Conservation (phyloP, 2,797 vertebrate genomes). For the Alosa sapidissima region DNA sequence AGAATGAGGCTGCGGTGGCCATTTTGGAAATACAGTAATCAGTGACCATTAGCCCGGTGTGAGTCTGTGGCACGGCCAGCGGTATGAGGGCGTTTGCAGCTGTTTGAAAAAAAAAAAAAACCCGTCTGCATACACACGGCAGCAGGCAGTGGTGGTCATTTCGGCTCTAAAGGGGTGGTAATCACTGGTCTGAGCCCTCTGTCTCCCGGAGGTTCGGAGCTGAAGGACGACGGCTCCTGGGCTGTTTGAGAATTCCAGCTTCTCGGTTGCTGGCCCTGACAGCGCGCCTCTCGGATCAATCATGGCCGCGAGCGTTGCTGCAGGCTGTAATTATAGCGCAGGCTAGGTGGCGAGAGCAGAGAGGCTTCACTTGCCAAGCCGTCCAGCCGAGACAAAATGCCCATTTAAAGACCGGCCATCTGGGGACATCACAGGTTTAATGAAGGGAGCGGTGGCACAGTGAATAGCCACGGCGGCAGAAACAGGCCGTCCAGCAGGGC, state of each 20-base stretch:
- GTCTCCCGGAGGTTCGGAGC: not conserved
- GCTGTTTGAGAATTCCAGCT: not conserved
- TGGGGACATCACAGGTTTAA: slow-evolving; percentile 21
- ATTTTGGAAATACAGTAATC: slow-evolving; percentile 23
- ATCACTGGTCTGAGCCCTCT: not conserved
- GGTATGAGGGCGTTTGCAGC: not conserved
- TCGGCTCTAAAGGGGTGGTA: not conserved
- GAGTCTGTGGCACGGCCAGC: not conserved
- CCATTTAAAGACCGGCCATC: slow-evolving; percentile 17
- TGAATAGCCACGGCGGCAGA: not conserved
- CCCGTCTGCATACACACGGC: not conserved
- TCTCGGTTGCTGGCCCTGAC: not conserved
- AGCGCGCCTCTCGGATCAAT: not conserved
- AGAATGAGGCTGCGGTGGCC: not conserved
- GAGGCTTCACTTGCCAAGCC: not conserved
- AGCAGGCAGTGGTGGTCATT: not conserved
- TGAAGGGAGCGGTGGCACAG: slow-evolving; percentile 1
- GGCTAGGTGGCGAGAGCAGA: not conserved
- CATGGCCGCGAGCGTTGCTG: not conserved
- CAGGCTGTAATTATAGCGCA: not conserved
- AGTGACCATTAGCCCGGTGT: slow-evolving; percentile 18
- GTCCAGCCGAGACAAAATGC: not conserved
- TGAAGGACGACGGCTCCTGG: not conserved
- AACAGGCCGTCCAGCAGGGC: not conserved
- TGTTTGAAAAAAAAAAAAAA: slow-evolving; percentile 19